Percentiles rank a stretch among this genome's conserved stretches.
phyloP scores from a whole-genome alignment of 2,888 invertebrate species.

The Stratiomys singularior region DNA sequence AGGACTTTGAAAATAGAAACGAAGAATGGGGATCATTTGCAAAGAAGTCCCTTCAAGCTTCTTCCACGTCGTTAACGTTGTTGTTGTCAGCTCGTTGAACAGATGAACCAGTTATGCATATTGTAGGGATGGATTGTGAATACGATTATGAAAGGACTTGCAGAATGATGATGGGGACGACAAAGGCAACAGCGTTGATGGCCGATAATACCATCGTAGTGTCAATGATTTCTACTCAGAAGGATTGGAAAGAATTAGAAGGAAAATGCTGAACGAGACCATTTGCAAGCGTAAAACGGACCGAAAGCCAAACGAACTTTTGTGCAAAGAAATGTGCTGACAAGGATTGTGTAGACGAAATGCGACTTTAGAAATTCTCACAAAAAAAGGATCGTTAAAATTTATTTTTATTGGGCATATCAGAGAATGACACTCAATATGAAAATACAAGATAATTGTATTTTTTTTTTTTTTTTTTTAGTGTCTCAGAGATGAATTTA shows the following conservation, averaged over 20 bases:
- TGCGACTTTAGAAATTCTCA: no score
- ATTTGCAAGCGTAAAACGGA: neutral
- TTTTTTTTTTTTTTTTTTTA: no score
- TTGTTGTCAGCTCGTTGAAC: neutral
- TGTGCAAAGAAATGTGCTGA: no score
- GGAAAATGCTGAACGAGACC: slow-evolving; percentile 5
- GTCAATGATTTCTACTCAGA: neutral
- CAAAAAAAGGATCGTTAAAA: no score
- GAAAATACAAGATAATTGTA: no score
- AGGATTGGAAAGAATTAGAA: slow-evolving; percentile 12
- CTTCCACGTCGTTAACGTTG: neutral
- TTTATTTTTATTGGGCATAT: no score
- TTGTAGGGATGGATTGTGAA: no score
- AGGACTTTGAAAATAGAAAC: neutral
- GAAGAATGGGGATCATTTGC: neutral
- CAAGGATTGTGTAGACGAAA: no score
- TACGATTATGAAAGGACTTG: slow-evolving; percentile 9
- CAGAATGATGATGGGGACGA: neutral
- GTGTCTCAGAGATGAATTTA: no score
- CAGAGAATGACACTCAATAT: no score
- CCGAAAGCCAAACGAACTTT: neutral
- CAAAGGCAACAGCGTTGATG: neutral
- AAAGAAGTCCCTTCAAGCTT: neutral
- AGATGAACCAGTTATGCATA: neutral
- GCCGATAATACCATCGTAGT: neutral